Conservation (phyloP, 2,888 invertebrate genomes). For the Meteorus colon region DNA sequence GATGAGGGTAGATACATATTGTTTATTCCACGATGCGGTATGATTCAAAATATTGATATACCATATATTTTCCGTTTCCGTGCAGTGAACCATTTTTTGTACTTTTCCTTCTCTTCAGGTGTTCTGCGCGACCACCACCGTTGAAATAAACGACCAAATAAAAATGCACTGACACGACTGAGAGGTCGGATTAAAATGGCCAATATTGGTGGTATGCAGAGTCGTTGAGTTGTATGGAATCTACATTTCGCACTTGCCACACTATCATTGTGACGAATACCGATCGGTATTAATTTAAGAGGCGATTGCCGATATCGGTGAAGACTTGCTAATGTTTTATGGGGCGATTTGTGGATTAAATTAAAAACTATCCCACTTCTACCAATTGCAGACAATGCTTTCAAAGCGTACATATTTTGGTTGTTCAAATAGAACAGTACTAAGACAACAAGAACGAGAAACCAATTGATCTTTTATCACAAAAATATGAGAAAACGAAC, state of each 20-base stretch:
- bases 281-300: conserved; percentile 2
- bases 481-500: conserved; percentile 13
- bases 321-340: neutral
- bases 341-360: neutral
- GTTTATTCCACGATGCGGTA: neutral
- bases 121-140: conserved; percentile 73
- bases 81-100: conserved; percentile 55
- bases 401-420: neutral
- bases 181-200: conserved; percentile 63
- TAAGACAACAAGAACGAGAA: neutral
- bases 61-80: conserved; percentile 45
- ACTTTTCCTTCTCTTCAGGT: conserved; percentile 62
- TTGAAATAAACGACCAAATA: conserved; percentile 69
- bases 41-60: conserved; percentile 14
- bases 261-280: conserved; percentile 21
- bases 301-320: neutral
- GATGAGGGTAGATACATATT: neutral
- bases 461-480: neutral
- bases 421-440: neutral
- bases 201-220: conserved; percentile 61
- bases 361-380: neutral
- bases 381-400: neutral
- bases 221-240: conserved; percentile 61
- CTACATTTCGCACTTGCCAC: conserved; percentile 44
- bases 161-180: conserved; percentile 65